Percentiles rank a stretch among this genome's conserved stretches.
Conservation (phyloP, 1,140 invertebrate species). For the Geopemphigus sp. region DNA sequence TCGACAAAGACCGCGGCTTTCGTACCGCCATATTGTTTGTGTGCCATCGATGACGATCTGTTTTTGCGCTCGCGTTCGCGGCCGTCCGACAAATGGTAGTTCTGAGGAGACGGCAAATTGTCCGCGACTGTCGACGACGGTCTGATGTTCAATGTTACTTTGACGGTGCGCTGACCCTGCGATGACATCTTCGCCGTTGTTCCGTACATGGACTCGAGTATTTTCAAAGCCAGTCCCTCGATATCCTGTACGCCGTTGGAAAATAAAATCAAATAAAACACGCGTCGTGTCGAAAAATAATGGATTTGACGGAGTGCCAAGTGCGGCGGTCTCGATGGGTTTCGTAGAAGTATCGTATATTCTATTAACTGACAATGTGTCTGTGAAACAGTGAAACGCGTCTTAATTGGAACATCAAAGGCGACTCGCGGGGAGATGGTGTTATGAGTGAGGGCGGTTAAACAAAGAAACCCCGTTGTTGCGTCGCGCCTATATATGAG, state of each 20-base stretch:
- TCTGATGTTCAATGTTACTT: conserved; percentile 25
- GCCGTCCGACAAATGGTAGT: neutral
- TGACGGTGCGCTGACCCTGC: neutral
- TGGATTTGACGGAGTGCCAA: conserved; percentile 33
- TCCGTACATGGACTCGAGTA: conserved; percentile 36
- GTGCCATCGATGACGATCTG: neutral
- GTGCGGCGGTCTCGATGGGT: neutral
- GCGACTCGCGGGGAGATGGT: neutral
- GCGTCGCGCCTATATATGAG: conserved; percentile 1
- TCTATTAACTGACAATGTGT: conserved; percentile 43
- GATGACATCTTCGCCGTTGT: conserved; percentile 31
- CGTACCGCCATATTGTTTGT: neutral
- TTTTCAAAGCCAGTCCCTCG: conserved; percentile 39
- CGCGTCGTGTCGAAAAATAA: neutral
- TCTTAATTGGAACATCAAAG: conserved; percentile 49
- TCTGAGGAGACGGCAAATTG: no score
- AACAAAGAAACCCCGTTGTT: conserved; percentile 33
- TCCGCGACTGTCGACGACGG: neutral
- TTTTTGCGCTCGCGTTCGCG: neutral
- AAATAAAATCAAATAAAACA: conserved; percentile 16
- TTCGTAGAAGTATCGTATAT: neutral
- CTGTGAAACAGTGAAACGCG: conserved; percentile 30
- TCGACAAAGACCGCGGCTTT: neutral
- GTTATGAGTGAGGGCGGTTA: no score
- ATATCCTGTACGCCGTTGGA: neutral